phyloP scores from a whole-genome alignment of 2,113 vertebrate genomes.

The Embiotoca jacksoni region DNA sequence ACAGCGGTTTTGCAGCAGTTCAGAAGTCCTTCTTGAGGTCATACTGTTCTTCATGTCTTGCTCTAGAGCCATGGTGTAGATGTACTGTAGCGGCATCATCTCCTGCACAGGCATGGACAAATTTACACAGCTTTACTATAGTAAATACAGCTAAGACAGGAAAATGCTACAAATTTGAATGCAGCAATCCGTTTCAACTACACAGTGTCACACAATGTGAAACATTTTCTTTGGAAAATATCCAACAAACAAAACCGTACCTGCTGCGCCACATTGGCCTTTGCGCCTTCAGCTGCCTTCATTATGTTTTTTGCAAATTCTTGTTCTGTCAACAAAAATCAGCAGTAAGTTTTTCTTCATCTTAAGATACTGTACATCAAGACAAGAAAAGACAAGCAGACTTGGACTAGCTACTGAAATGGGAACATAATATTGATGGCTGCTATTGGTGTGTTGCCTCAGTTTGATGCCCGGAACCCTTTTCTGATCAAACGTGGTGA shows the following conservation, averaged over 20 bases:
- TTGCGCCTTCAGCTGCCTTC: slow-evolving; percentile 88
- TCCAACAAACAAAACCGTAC: slow-evolving; percentile 70
- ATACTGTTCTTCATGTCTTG: slow-evolving; percentile 87
- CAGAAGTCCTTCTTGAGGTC: slow-evolving; percentile 78
- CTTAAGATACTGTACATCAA: not conserved
- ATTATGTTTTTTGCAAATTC: slow-evolving; percentile 89
- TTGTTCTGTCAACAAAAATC: slow-evolving; percentile 80
- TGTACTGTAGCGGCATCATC: slow-evolving; percentile 89
- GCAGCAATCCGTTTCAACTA: not conserved
- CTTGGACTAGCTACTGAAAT: not conserved
- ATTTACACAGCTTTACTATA: not conserved
- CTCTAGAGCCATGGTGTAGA: slow-evolving; percentile 90
- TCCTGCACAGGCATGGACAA: slow-evolving; percentile 73
- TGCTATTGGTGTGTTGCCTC: slow-evolving; percentile 1
- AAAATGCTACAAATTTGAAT: not conserved
- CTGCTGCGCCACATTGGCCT: slow-evolving; percentile 85
- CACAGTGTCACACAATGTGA: not conserved
- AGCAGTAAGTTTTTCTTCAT: not conserved
- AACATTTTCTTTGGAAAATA: not conserved
- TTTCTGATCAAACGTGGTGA: not conserved
- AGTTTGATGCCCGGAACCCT: slow-evolving; percentile 4
- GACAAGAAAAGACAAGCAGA: not conserved
- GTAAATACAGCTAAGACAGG: not conserved
- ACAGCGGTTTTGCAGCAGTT: slow-evolving; percentile 88
- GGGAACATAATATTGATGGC: not conserved